phyloP scores from a whole-genome alignment of 2,888 invertebrate species.

The Drymonia ruficornis region DNA sequence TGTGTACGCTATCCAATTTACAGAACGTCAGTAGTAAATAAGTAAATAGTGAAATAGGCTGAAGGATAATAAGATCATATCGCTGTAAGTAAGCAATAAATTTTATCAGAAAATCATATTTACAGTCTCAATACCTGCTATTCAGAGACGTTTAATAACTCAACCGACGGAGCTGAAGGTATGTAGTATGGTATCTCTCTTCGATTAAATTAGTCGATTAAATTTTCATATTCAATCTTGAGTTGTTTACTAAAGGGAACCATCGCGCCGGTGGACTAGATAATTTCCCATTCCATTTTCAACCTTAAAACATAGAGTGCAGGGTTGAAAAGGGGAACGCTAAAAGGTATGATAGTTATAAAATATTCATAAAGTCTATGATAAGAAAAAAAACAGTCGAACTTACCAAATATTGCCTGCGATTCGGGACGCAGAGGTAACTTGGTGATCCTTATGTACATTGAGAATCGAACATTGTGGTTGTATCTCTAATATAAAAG shows the following conservation, averaged over 20 bases:
- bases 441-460: neutral
- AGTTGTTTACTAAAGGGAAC: conserved; percentile 87
- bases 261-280: conserved; percentile 47
- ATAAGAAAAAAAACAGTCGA: conserved; percentile 49
- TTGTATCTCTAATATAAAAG: too few relatives aligned
- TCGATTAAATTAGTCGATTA: conserved; percentile 90
- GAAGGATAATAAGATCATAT: neutral
- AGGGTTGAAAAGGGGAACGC: conserved; percentile 25
- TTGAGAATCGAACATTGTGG: neutral
- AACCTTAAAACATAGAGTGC: conserved; percentile 17
- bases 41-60: neutral
- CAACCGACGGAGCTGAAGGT: conserved; percentile 50
- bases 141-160: conserved; percentile 56
- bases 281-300: conserved; percentile 27
- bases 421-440: conserved; percentile 12
- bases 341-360: conserved; percentile 21
- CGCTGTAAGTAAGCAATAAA: conserved; percentile 3
- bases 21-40: too few relatives aligned
- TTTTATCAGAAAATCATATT: conserved; percentile 41
- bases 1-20: neutral
- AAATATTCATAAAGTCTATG: conserved; percentile 57
- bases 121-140: conserved; percentile 32
- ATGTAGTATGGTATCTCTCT: conserved; percentile 74
- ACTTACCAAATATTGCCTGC: conserved; percentile 41
- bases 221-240: conserved; percentile 93